phyloP scores from a whole-genome alignment of 2,888 invertebrate species.

The Diogma glabrata region DNA sequence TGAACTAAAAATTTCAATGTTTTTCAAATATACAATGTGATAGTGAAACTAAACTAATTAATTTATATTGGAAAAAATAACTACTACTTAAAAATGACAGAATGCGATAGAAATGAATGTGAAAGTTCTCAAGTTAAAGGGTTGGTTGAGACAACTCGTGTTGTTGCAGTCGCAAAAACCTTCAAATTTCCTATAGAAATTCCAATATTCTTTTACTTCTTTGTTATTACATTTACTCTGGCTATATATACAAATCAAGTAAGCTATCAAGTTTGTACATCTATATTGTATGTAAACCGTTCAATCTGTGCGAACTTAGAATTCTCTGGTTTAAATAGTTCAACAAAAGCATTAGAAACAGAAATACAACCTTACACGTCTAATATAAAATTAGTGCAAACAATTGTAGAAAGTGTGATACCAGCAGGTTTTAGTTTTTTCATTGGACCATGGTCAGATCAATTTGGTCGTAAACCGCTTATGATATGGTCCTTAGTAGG shows the following conservation, averaged over 20 bases:
- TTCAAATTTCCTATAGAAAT: conserved; percentile 1
- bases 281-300: neutral
- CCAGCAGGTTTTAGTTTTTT: conserved; percentile 59
- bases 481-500: conserved; percentile 46
- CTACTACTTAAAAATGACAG: too few relatives aligned
- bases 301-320: neutral
- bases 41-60: too few relatives aligned
- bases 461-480: conserved; percentile 61
- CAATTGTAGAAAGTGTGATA: conserved; percentile 50
- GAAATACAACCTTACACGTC: conserved; percentile 56
- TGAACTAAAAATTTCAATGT: too few relatives aligned
- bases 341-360: conserved; percentile 30
- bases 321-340: neutral
- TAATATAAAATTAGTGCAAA: conserved; percentile 47
- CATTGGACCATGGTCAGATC: conserved; percentile 73
- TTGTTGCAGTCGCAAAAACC: too few relatives aligned
- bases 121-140: too few relatives aligned
- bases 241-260: neutral
- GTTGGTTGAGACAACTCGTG: too few relatives aligned
- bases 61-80: too few relatives aligned
- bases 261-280: conserved; percentile 3
- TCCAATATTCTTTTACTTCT: conserved; percentile 5
- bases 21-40: too few relatives aligned
- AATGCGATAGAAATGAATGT: too few relatives aligned
- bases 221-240: neutral